Conservation (phyloP, 2,797 vertebrate genomes). For the Buceros bicornis region DNA sequence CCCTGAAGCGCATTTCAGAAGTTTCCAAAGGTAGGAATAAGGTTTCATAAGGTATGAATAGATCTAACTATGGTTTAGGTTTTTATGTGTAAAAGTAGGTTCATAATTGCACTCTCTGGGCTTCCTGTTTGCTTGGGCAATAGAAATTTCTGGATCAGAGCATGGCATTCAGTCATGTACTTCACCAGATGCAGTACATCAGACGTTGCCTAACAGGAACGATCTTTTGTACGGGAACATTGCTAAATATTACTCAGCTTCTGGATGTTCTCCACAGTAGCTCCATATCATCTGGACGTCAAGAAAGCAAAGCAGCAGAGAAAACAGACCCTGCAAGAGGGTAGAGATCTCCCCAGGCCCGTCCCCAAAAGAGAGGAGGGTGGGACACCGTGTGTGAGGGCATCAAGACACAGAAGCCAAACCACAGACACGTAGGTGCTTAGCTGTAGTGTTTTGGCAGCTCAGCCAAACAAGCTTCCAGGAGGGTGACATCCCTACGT, state of each 20-base stretch:
- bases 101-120: background rate
- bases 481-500: rapidly evolving
- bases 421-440: too few relatives aligned
- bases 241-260: conserved; percentile 19
- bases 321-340: background rate
- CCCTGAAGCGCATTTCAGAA: background rate
- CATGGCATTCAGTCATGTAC: background rate
- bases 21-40: background rate
- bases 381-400: background rate
- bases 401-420: background rate
- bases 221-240: background rate
- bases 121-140: conserved; percentile 18
- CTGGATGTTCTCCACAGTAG: background rate
- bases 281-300: background rate
- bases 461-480: background rate
- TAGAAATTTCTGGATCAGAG: conserved; percentile 23
- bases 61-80: background rate
- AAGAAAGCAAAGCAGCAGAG: background rate
- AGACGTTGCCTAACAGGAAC: background rate
- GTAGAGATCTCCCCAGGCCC: background rate
- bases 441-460: background rate
- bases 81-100: conserved; percentile 14
- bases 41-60: background rate
- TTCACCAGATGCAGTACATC: background rate
- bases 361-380: background rate